Base-by-base conservation (phyloP, 2,797 vertebrate genomes). In the Gymnothorax javanicus region DNA sequence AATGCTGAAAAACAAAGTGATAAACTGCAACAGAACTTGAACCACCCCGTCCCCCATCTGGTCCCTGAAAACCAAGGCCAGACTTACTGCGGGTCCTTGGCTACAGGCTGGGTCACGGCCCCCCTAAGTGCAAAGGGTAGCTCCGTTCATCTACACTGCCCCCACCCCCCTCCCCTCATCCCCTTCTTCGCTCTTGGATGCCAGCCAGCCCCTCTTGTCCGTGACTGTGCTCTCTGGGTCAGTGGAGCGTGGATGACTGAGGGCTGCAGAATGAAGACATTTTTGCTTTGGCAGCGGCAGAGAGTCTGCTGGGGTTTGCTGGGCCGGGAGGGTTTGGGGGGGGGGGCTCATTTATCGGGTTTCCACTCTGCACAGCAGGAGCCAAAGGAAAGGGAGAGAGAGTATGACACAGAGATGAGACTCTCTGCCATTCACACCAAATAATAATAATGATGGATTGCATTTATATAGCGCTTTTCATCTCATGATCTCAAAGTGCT, bases 241-340 rank as follows among this genome's bases (percentile, higher is more conserved):
- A 57, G 52, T 27, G 52, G 52, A 86, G 58, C 75, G 8, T 57
- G 56, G 27, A 60, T 83, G 82, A 59, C 82, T 27, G 82, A 59
- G 59, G 12, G 82, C 56, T 62, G 71, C 69, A 85, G 25, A 17
- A 50, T 52, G 71, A 58, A 85, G 71, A 85, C 71, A 43, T 77
- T 27, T 52, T 11, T 17, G 73, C 85, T 59, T 54, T 79, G 75
- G 75, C 50, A 15, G 50, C 8, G 50, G 33, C 13, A 15, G 27
- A 50, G 33, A 43, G 75, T 20, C 20, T 43, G 50, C 43, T 8
- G 75, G 23, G 50, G 75, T 17, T 4, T 4, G 50, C 0, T 43
- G 33, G 11, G 33, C 1, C 2, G 23, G 59, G 73, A 11, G 20
- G 33, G 83, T 50, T 52, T 7, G n/a, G 17, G 62, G 23, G 23